These are phyloP conservation scores for Teleiodes luculella DNA, from an alignment of 2,888 invertebrate genomes.

Conservation along the genomic window DNA sequence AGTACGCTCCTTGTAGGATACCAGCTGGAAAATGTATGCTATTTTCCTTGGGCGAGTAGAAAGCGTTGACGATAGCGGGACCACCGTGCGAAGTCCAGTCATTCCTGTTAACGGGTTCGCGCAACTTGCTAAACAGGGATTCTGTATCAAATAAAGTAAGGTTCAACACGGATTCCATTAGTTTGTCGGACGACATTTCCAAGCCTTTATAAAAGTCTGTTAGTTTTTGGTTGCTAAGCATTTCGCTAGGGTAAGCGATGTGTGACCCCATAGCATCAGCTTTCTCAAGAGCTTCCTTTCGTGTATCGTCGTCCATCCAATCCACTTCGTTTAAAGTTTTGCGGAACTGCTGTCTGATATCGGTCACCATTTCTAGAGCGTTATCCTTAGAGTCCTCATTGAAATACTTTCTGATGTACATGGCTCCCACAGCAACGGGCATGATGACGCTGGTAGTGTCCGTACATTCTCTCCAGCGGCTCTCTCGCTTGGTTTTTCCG, in stretches of 20 bases:
- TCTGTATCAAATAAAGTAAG: constrained; percentile 89
- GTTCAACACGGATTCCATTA: constrained; percentile 87
- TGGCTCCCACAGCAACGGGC: constrained; percentile 87
- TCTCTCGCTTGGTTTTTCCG: constrained; percentile 90
- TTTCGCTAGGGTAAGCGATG: constrained; percentile 95
- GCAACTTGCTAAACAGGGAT: constrained; percentile 86
- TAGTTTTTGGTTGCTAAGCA: constrained; percentile 88
- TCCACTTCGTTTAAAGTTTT: constrained; percentile 87
- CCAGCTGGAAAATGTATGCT: constrained; percentile 96
- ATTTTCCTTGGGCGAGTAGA: constrained; percentile 91
- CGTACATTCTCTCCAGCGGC: constrained; percentile 95
- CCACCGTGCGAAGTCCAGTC: constrained; percentile 92
- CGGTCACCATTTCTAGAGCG: constrained; percentile 92
- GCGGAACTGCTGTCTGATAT: constrained; percentile 89
- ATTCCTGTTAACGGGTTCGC: constrained; percentile 89
- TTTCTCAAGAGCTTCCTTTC: constrained; percentile 86
- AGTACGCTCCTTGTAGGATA: constrained; percentile 94
- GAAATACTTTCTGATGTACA: constrained; percentile 93
- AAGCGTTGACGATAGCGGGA: constrained; percentile 91
- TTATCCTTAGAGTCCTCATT: constrained; percentile 89
- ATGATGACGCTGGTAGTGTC: constrained; percentile 87
- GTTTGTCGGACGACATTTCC: constrained; percentile 83
- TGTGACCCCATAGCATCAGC: constrained; percentile 90
- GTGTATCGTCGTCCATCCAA: constrained; percentile 96
- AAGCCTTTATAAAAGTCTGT: constrained; percentile 87